Conservation (phyloP, 2,113 vertebrate species). For the Lathamus discolor region DNA sequence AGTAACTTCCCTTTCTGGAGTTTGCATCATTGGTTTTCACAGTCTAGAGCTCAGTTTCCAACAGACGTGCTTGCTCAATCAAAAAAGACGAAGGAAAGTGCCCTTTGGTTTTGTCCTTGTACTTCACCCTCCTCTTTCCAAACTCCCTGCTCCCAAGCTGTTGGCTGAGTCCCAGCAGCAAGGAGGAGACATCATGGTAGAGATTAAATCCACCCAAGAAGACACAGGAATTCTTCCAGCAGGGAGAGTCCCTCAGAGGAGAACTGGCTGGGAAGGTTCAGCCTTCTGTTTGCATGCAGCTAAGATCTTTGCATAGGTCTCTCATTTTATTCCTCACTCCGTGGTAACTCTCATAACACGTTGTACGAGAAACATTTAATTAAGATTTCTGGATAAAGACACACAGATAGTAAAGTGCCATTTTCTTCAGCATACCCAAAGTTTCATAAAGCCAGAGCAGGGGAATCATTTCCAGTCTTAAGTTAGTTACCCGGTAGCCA, state of each 20-base stretch:
- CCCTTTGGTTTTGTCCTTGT: neutral
- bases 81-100: neutral
- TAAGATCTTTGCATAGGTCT: neutral
- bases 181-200: neutral
- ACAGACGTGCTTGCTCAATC: neutral
- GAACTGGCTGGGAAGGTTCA: neutral
- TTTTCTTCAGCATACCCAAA: neutral
- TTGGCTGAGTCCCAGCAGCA: neutral
- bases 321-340: neutral
- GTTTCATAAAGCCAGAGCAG: neutral
- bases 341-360: neutral
- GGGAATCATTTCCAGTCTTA: neutral
- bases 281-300: neutral
- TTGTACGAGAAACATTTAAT: neutral
- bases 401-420: neutral
- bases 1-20: neutral
- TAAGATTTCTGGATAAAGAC: neutral
- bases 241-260: neutral
- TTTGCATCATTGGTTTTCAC: neutral
- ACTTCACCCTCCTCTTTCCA: neutral
- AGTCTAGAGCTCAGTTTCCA: neutral
- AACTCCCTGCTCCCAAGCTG: neutral
- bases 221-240: neutral
- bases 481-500: neutral
- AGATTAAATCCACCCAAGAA: rapidly evolving